Evolutionary conservation across 35 echinoderm and acorn worm genomes (phyloP), one percentile per base, ranked within the genome.

Genomic region (Heliocidaris erythrogramma): DNA sequence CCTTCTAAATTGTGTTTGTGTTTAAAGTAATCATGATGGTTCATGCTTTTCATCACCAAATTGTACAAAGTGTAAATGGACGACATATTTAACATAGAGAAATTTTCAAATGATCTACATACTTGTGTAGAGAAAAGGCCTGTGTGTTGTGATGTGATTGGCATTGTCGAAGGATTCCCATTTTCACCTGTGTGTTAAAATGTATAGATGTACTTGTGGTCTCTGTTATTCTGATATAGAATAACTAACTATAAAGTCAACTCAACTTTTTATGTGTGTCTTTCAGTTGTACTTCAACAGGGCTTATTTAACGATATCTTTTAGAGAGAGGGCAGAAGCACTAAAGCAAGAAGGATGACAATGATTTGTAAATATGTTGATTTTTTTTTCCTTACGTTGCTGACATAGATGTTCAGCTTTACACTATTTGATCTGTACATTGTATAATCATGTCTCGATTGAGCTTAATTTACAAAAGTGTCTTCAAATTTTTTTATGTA

Each of bases 241-340:
- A 14, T 27, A 49, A 49, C 48, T 30, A 92, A 30, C 32, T 14
- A n/a, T n/a, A n/a, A 52, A 92, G 50, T 48, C 91, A 92, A 92
- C 91, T 92, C 91, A 53, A 13, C 87, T 89, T 92, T 48, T 49
- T 92, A 78, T 78, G 17, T 92, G 91, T 92, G 91, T 92, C 91
- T 92, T 92, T 92, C 91, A 92, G 91, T 92, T 92, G 47, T 59
- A 92, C 48, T 92, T 92, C 18, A 92, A n/a, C 91, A 92, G 47
- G 91, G 50, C 91, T 50, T 92, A 92, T 92, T 92, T 59, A 92
- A 92, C 17, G 47, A 32, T 47, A 12, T 48, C n/a, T 47, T 89
- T 48, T 35, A 47, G 87, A 89, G 31, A 47, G 31, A 89, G 87
- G 30, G 30, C 32, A 42, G 87, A 2, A 32, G 87, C 87, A 89